A percentile compares a stretch with the other conserved stretches of the same genome.
These are phyloP conservation scores for Eilema sororculum DNA, from an alignment of 2,888 invertebrate genomes.

Conservation along the genomic window DNA sequence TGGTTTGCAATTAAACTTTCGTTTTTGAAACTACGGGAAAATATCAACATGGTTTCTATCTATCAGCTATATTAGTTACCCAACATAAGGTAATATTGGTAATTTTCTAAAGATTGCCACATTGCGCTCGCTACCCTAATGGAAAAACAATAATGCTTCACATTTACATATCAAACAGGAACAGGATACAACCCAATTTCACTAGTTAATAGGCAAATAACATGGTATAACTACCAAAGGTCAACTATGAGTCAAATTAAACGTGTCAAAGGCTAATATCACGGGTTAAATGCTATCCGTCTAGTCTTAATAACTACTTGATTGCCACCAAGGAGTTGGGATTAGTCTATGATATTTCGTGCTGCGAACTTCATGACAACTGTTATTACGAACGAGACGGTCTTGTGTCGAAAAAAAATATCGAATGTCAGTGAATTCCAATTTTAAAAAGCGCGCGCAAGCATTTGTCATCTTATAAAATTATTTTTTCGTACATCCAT, in stretches of 20 bases:
- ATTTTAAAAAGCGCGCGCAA: constrained; percentile 12
- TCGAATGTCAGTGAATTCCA: constrained; percentile 1
- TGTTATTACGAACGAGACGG: constrained; percentile 7
- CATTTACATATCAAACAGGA: constrained; percentile 11
- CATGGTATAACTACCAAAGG: constrained; percentile 54
- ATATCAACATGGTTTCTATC: neutral
- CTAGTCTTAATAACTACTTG: constrained; percentile 53
- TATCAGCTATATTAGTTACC: too few species aligned
- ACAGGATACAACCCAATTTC: constrained; percentile 20
- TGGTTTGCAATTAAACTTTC: neutral
- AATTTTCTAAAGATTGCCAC: too few species aligned
- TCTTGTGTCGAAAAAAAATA: constrained; percentile 20
- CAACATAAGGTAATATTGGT: too few species aligned
- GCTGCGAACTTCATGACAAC: constrained; percentile 39
- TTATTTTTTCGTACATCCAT: neutral
- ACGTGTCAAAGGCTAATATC: constrained; percentile 64
- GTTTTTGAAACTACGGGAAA: neutral
- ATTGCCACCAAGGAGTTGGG: constrained; percentile 30
- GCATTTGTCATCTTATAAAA: neutral
- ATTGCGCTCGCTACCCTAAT: neutral
- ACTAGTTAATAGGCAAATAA: constrained; percentile 27
- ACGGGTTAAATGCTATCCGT: constrained; percentile 68
- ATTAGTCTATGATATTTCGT: constrained; percentile 46
- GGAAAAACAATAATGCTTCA: neutral
- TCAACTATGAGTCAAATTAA: constrained; percentile 75